Conservation (phyloP, 64 coral and sea anemone species). For the Pocillopora verrucosa region DNA sequence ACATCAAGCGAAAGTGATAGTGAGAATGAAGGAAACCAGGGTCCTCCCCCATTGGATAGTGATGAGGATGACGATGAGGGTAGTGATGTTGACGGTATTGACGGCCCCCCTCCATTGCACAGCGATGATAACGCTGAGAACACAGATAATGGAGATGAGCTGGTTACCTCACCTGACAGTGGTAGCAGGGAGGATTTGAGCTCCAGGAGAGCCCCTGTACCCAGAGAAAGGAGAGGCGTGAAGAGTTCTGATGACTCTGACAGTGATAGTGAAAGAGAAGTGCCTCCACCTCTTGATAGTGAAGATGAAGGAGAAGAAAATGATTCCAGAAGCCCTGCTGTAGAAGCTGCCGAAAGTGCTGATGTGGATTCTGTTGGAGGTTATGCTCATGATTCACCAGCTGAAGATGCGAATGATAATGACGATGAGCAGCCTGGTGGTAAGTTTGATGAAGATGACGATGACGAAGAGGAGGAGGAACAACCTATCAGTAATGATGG, state of each 20-base stretch:
- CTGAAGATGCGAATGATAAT: slow-evolving; percentile 15
- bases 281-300: slow-evolving; percentile 60
- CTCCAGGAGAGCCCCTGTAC: not conserved
- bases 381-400: slow-evolving; percentile 3
- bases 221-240: not conserved
- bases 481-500: not conserved
- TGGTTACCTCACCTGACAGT: not conserved
- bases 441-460: not conserved
- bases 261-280: slow-evolving; percentile 50
- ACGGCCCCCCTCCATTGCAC: not conserved
- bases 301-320: slow-evolving; percentile 47
- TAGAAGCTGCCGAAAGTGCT: not conserved
- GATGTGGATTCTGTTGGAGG: not conserved
- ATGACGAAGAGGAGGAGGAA: not conserved
- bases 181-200: slow-evolving; percentile 1
- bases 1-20: slow-evolving; percentile 18
- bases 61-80: slow-evolving; percentile 53
- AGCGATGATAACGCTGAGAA: slow-evolving; percentile 6
- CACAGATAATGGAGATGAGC: slow-evolving; percentile 1
- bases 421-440: not conserved
- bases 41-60: slow-evolving; percentile 36
- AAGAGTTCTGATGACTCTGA: not conserved
- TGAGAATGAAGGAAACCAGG: slow-evolving; percentile 17
- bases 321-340: not conserved
- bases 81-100: slow-evolving; percentile 6